Conservation (phyloP, 2,797 vertebrate genomes). For the Alectoris magna region DNA sequence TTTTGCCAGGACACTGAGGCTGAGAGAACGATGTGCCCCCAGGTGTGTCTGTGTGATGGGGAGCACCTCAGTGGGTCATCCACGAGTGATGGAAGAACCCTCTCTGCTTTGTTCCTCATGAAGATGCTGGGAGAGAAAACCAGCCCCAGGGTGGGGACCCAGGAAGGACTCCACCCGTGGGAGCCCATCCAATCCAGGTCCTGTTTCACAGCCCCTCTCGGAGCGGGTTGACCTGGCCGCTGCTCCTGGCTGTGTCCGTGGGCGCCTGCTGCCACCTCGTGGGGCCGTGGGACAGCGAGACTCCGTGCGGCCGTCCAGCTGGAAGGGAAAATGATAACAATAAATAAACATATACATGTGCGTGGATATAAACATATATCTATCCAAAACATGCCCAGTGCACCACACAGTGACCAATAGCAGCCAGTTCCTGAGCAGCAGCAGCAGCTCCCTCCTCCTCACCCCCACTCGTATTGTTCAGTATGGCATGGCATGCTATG, state of each 20-base stretch:
- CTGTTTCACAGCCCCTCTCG: accelerated
- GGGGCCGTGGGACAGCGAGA: not conserved
- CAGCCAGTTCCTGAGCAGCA: not conserved
- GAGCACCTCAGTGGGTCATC: not conserved
- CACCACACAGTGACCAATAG: not conserved
- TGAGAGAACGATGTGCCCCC: too few species aligned
- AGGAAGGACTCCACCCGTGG: not conserved
- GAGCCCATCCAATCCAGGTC: too few species aligned
- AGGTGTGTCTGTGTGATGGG: not conserved
- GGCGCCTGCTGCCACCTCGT: conserved; percentile 1
- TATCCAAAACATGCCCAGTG: not conserved
- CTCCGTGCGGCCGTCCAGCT: not conserved
- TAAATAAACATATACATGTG: not conserved
- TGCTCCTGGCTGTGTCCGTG: not conserved
- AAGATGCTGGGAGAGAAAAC: not conserved
- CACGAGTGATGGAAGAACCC: accelerated
- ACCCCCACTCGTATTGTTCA: not conserved
- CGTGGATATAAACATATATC: not conserved
- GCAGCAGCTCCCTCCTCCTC: not conserved
- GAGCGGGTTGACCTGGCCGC: not conserved
- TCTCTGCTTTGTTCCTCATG: accelerated
- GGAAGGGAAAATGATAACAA: not conserved
- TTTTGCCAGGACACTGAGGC: not conserved
- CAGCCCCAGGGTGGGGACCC: not conserved
- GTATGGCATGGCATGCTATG: too few species aligned